These are phyloP conservation scores for Phataginus tetradactyla DNA, from an alignment of 2,797 vertebrate genomes.

Conservation along the genomic window DNA sequence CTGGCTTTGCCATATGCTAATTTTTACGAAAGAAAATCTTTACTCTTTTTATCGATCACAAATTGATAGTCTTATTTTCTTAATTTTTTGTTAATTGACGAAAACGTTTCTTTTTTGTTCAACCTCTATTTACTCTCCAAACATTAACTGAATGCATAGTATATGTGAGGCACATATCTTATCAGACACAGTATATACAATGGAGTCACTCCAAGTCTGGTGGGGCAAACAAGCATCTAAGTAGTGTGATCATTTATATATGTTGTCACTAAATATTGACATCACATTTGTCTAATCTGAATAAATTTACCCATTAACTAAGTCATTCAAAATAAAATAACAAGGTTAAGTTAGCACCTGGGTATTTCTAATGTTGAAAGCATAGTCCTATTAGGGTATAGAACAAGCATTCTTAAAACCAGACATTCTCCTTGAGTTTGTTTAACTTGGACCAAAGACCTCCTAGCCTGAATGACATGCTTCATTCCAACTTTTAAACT, in stretches of 20 bases:
- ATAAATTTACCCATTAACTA: conserved; percentile 52
- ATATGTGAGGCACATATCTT: not conserved
- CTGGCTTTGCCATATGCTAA: not conserved
- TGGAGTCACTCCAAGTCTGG: not conserved
- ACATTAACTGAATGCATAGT: not conserved
- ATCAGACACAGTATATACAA: not conserved
- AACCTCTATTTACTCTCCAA: not conserved
- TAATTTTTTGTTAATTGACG: not conserved
- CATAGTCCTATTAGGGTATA: conserved; percentile 65
- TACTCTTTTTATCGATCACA: not conserved
- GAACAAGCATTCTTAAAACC: conserved; percentile 71
- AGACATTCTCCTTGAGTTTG: conserved; percentile 76
- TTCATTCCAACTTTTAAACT: conserved; percentile 77
- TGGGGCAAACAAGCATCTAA: not conserved
- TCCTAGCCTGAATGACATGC: conserved; percentile 73
- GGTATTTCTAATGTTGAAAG: conserved; percentile 78
- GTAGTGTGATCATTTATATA: not conserved
- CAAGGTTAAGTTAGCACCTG: conserved; percentile 71
- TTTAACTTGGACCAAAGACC: conserved; percentile 83
- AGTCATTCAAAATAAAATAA: conserved; percentile 66
- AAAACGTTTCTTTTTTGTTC: not conserved
- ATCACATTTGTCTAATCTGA: conserved; percentile 51
- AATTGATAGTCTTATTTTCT: not conserved
- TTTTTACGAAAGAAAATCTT: not conserved
- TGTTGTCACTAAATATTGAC: conserved; percentile 1